Conservation (phyloP, 1,140 invertebrate genomes). For the Solenopsis invicta region DNA sequence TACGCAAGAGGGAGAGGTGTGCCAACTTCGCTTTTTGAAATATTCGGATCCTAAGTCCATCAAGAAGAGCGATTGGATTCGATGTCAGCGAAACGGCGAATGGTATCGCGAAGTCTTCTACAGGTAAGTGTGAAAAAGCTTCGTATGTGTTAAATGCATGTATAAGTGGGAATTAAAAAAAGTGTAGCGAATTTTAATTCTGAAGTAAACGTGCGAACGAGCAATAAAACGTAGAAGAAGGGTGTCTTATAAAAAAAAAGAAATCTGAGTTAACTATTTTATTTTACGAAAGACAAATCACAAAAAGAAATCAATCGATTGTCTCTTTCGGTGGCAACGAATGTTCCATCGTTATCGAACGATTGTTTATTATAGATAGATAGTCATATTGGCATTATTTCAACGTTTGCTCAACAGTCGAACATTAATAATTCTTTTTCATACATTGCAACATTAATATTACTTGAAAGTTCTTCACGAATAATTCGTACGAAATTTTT, state of each 20-base stretch:
- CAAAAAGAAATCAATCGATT: not conserved
- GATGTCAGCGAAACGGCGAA: conserved; percentile 12
- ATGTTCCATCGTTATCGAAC: conserved; percentile 42
- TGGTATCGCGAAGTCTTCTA: not conserved
- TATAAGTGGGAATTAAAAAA: not conserved
- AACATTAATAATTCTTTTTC: conserved; percentile 10
- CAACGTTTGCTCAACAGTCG: conserved; percentile 27
- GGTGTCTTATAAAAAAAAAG: not conserved
- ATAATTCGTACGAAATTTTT: not conserved
- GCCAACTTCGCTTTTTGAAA: conserved; percentile 42
- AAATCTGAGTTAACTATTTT: not conserved
- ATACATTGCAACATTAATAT: not conserved
- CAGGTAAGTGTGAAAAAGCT: not conserved
- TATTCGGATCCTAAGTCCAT: conserved; percentile 44
- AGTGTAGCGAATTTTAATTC: not conserved
- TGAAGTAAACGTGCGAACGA: not conserved
- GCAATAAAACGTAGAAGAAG: not conserved
- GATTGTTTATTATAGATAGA: conserved; percentile 37
- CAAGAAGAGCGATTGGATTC: conserved; percentile 1
- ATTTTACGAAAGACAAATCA: not conserved
- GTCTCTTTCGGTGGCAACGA: not conserved
- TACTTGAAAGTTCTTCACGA: not conserved
- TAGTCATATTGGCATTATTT: conserved; percentile 49
- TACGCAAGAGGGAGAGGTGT: not conserved
- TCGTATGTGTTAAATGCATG: not conserved